Percentiles rank a stretch among this genome's conserved stretches.
Conservation (phyloP, 2,888 invertebrate species). For the Saturnia japonica region DNA sequence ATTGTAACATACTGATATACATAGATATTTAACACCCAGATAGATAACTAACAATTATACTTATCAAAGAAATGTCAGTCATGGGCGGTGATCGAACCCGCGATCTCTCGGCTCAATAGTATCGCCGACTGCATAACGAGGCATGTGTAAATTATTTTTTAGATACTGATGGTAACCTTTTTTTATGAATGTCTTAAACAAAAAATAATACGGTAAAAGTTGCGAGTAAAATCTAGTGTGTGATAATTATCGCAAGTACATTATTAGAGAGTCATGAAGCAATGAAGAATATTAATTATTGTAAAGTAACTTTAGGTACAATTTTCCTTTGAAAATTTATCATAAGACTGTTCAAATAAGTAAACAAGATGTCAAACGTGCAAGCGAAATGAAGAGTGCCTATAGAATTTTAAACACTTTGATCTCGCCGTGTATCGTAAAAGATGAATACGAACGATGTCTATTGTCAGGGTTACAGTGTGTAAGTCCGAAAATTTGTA, state of each 20-base stretch:
- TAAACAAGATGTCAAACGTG: slow-evolving; percentile 1
- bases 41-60: too few relatives aligned
- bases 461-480: slow-evolving; percentile 31
- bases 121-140: too few relatives aligned
- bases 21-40: too few relatives aligned
- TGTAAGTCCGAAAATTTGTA: slow-evolving; percentile 60
- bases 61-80: too few relatives aligned
- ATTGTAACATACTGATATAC: too few relatives aligned
- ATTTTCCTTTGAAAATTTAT: slow-evolving; percentile 25
- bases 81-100: too few relatives aligned
- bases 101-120: too few relatives aligned
- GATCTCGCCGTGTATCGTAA: slow-evolving; percentile 21
- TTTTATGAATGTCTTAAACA: too few relatives aligned
- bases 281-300: neutral
- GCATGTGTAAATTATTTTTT: too few relatives aligned
- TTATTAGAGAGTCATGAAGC: neutral
- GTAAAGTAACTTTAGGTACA: neutral
- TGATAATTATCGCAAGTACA: neutral
- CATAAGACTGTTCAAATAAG: slow-evolving; percentile 24
- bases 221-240: neutral
- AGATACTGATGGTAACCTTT: too few relatives aligned
- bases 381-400: slow-evolving; percentile 12
- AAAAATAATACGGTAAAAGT: neutral
- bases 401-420: slow-evolving; percentile 14
- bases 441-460: slow-evolving; percentile 20